Base-by-base conservation (phyloP, 2,797 vertebrate species). In the Phyllotis vaccarum region DNA sequence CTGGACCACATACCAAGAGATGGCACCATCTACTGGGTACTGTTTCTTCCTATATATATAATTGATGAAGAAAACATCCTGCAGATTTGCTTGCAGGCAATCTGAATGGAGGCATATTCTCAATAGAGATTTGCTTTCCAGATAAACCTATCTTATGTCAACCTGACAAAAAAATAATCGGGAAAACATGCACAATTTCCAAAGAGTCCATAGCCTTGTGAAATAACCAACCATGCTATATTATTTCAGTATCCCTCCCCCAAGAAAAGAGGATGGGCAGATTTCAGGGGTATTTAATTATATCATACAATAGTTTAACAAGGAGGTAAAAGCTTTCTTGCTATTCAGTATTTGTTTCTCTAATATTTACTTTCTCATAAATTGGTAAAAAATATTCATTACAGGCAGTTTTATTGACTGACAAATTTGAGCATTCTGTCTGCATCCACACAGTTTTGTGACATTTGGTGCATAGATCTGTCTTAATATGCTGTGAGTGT, bases 381-480 rank as follows among this genome's bases (percentile, higher is more conserved):
- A 97, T 97, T 97, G 97, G 64, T 49, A 74, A 95, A 97, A 93
- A 60, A 87, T 93, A n/a, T 97, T 97, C 86, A 95, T 97, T 97
- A 96, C 78, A 97, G 89, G 92, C 97, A 97, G 98, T 98, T 98
- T 97, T 94, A 97, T 46, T 96, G 95, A 95, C 97, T 90, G 95
- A 95, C 91, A 97, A 97, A 97, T 96, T 95, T 13, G 19, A 94
- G 97, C 97, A 91, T 96, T 88, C 76, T 96, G 97, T 97, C 95
- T 92, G 95, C 97, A 94, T 96, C 95, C 90, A 49, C 82, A 89
- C 64, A 97, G 97, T 97, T 98, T 98, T 97, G 96, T 97, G 96
- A 62, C 95, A 94, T 95, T 97, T 97, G 94, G 96, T 49, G 49
- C 83, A 80, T 6, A 5, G 11, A 56, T 34, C 12, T 54, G 46